Evolutionary conservation across 2,888 invertebrate genomes (phyloP).

Genomic region (Dasysyrphus albostriatus): DNA sequence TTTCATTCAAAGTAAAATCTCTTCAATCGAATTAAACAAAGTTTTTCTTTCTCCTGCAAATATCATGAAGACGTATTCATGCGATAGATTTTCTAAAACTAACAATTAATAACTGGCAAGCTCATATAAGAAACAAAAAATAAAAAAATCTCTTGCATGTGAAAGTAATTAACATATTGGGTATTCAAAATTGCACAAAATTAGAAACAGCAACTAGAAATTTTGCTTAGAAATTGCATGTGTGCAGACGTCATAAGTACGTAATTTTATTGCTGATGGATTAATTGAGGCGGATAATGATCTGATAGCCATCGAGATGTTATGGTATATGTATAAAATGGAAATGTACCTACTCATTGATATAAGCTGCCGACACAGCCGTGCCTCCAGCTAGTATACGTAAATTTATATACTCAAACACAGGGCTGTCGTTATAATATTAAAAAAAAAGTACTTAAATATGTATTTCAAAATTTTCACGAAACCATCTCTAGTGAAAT

Average conservation of each 20-base stretch:
- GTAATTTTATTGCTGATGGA: constrained; percentile 45
- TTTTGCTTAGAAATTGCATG: background rate
- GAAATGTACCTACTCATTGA: constrained; percentile 16
- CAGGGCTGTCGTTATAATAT: background rate
- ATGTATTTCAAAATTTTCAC: too few species aligned
- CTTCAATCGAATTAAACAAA: too few species aligned
- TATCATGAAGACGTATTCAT: background rate
- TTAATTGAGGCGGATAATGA: constrained; percentile 50
- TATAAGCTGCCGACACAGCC: background rate
- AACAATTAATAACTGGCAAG: background rate
- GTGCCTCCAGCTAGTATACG: constrained; percentile 9
- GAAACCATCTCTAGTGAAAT: too few species aligned
- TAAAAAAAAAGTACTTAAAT: background rate
- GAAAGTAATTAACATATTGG: constrained; percentile 29
- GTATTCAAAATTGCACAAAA: constrained; percentile 37
- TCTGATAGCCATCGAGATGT: constrained; percentile 25
- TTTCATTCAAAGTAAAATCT: too few species aligned
- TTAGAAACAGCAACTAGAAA: constrained; percentile 50
- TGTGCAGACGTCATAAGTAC: constrained; percentile 39
- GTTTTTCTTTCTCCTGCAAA: background rate
- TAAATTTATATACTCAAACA: background rate
- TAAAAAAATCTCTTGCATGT: constrained; percentile 17
- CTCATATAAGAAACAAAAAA: background rate
- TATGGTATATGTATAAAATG: constrained; percentile 2
- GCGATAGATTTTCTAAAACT: background rate